phyloP scores from a whole-genome alignment of 2,888 invertebrate genomes.

The Plebejus melissa region DNA sequence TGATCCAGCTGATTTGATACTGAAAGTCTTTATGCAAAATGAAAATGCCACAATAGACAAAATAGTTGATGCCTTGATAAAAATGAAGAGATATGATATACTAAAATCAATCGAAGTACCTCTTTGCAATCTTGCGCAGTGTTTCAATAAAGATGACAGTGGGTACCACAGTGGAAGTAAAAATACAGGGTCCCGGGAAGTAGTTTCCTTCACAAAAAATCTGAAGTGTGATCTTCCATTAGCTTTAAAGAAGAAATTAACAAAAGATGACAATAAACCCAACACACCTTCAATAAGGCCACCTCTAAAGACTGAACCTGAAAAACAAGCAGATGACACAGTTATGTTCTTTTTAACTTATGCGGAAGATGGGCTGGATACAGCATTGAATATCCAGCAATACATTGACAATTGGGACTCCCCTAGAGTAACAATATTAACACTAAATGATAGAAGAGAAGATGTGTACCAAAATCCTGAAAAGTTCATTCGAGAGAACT shows the following conservation, averaged over 20 bases:
- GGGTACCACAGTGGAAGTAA: conserved; percentile 65
- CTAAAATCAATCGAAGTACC: conserved; percentile 69
- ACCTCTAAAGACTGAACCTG: conserved; percentile 43
- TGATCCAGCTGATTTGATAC: conserved; percentile 74
- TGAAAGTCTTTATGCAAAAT: conserved; percentile 74
- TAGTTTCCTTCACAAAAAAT: conserved; percentile 58
- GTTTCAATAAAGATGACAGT: conserved; percentile 65
- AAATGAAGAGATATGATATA: conserved; percentile 73
- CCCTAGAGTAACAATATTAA: conserved; percentile 57
- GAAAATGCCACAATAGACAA: conserved; percentile 75
- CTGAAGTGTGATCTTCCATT: conserved; percentile 61
- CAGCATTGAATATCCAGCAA: conserved; percentile 68
- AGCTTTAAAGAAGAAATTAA: conserved; percentile 58
- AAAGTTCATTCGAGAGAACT: conserved; percentile 76
- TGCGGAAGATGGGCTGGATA: conserved; percentile 71
- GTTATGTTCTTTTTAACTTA: conserved; percentile 74
- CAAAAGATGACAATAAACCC: conserved; percentile 51
- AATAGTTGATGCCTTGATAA: conserved; percentile 67
- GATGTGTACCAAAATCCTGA: conserved; percentile 75
- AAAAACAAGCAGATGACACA: conserved; percentile 48
- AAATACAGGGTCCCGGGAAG: conserved; percentile 53
- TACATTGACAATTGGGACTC: conserved; percentile 69
- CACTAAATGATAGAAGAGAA: conserved; percentile 69
- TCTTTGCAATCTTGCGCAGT: conserved; percentile 56
- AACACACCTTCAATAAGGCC: conserved; percentile 45